Conservation (phyloP, 2,113 vertebrate species). For the Nothocercus nigrocapillus region DNA sequence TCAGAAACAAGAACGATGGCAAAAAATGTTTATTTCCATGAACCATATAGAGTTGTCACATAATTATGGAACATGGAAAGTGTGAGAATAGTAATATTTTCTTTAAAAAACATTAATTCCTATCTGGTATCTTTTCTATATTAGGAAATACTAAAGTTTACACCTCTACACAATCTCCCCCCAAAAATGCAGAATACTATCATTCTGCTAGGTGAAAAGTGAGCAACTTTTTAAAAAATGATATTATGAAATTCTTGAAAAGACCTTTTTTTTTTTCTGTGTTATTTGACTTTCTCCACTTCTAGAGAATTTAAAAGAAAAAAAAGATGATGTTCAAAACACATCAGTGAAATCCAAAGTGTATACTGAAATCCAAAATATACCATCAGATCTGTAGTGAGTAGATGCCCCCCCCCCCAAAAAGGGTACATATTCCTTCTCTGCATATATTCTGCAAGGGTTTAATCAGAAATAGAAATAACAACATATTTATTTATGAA, state of each 20-base stretch:
- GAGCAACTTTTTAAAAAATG: neutral
- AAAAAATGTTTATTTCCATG: neutral
- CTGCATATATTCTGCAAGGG: neutral
- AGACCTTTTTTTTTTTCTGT: neutral
- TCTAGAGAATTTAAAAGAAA: neutral
- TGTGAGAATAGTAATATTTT: neutral
- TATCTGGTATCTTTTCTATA: neutral
- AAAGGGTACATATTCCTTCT: neutral
- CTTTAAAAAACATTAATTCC: neutral
- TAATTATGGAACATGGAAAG: constrained; percentile 36
- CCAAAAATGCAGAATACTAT: neutral
- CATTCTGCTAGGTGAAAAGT: neutral
- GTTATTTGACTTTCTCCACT: neutral
- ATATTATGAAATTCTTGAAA: neutral
- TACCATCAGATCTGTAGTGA: neutral
- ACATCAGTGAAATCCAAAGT: neutral
- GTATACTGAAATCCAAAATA: neutral
- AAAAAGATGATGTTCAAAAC: rapidly evolving
- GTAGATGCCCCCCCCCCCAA: neutral
- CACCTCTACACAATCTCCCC: no score
- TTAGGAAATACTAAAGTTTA: neutral
- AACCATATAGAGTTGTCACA: neutral
- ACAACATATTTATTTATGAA: neutral
- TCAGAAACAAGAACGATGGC: neutral
- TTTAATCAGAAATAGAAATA: neutral